phyloP scores from a whole-genome alignment of 1,140 invertebrate genomes.

The Kradibia gibbosae region DNA sequence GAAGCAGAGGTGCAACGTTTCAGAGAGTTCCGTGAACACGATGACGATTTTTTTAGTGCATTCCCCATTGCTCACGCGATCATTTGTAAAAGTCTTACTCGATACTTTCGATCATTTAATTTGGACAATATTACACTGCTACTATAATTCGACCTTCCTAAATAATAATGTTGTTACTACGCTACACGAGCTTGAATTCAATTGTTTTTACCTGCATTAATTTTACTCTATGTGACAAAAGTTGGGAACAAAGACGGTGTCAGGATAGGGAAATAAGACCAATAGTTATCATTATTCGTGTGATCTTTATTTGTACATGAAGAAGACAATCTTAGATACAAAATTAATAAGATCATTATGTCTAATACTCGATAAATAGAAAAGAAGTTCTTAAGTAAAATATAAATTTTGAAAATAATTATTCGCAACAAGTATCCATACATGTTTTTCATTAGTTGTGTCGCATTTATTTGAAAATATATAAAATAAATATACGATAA shows the following conservation, averaged over 20 bases:
- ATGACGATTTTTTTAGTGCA: background rate
- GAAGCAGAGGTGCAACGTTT: too few species aligned
- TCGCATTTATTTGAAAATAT: slow-evolving; percentile 16
- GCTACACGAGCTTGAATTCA: background rate
- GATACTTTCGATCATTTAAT: background rate
- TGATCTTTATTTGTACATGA: slow-evolving; percentile 29
- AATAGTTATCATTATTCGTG: slow-evolving; percentile 6
- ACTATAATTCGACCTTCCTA: background rate
- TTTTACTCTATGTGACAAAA: background rate
- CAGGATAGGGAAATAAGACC: background rate
- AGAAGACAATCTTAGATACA: slow-evolving; percentile 28
- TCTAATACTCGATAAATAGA: slow-evolving; percentile 24
- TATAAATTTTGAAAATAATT: slow-evolving; percentile 11
- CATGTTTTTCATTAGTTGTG: slow-evolving; percentile 8
- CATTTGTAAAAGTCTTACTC: background rate
- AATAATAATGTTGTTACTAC: slow-evolving; percentile 2
- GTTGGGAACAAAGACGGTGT: background rate
- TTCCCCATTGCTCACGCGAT: slow-evolving; percentile 7
- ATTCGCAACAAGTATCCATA: slow-evolving; percentile 21
- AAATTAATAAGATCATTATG: slow-evolving; percentile 39
- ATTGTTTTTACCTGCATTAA: background rate
- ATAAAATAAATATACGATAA: slow-evolving; percentile 3
- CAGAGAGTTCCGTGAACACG: too few species aligned
- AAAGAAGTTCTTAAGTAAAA: slow-evolving; percentile 36
- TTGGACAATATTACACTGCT: background rate